Evolutionary conservation across 2,113 vertebrate species (phyloP).

Genomic region (Limnothrissa miodon): DNA sequence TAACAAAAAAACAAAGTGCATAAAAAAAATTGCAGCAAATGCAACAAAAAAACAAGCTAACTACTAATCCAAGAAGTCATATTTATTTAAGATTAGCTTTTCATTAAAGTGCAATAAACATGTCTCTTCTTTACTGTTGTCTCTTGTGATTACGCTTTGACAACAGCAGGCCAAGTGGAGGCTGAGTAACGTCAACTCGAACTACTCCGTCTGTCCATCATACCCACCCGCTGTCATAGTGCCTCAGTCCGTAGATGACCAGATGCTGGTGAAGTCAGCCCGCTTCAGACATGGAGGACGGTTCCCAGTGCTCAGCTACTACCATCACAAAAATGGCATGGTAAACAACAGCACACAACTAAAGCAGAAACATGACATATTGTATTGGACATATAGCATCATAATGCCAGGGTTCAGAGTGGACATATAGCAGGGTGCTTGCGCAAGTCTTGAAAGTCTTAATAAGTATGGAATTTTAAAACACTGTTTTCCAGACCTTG

Average conservation of each 20-base stretch:
- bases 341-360: conserved; percentile 54
- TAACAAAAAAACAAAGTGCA: not conserved
- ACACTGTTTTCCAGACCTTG: no score
- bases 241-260: conserved; percentile 63
- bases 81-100: not conserved
- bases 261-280: conserved; percentile 63
- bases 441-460: no score
- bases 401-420: no score
- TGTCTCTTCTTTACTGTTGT: conserved; percentile 13
- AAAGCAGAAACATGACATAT: not conserved
- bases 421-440: no score
- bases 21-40: no score
- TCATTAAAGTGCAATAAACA: not conserved
- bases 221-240: conserved; percentile 73
- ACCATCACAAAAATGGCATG: conserved; percentile 70
- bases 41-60: not conserved
- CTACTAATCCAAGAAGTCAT: not conserved
- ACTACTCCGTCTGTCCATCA: conserved; percentile 73
- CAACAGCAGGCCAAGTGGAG: conserved; percentile 76
- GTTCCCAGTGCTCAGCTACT: conserved; percentile 80
- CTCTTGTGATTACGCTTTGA: conserved; percentile 19
- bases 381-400: not conserved
- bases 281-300: conserved; percentile 78
- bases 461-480: no score
- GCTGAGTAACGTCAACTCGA: conserved; percentile 73